These are phyloP conservation scores for Plestiodon gilberti DNA, from an alignment of 2,113 vertebrate genomes.

Conservation along the genomic window DNA sequence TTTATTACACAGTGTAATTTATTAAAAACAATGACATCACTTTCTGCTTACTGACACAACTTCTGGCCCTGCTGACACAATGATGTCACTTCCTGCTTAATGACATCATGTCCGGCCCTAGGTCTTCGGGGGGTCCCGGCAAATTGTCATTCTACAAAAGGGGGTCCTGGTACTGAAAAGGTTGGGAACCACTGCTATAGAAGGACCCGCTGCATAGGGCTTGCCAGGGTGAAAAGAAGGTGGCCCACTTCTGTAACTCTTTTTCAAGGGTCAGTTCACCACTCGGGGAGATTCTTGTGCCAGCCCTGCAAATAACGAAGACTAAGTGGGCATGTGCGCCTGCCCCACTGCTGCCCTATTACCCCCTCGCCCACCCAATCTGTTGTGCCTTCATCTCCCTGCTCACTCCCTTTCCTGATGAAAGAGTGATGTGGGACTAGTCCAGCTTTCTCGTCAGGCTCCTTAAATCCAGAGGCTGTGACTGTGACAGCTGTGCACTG, in stretches of 20 bases:
- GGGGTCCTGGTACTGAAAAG: no score
- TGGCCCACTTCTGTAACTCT: neutral
- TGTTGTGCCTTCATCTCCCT: neutral
- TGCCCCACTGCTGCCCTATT: no score
- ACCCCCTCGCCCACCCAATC: neutral
- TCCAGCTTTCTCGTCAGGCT: neutral
- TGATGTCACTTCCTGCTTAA: no score
- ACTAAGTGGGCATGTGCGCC: neutral
- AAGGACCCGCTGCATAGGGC: neutral
- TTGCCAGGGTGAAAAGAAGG: neutral
- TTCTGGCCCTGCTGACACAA: no score
- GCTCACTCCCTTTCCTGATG: neutral
- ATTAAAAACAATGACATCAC: no score
- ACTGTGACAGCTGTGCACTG: neutral
- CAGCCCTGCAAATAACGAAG: neutral
- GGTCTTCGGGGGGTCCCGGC: no score
- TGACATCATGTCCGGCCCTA: no score
- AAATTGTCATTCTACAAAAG: no score
- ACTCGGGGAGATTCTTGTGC: neutral
- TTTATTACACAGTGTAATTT: no score
- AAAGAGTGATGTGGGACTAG: no score
- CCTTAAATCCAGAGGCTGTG: neutral
- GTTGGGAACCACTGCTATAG: no score
- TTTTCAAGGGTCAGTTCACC: neutral
- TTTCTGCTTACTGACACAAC: no score